Evolutionary conservation across 1,140 invertebrate genomes (phyloP), one percentile per base, ranked within the genome.

Genomic region (Drosophila nigromelanica): DNA sequence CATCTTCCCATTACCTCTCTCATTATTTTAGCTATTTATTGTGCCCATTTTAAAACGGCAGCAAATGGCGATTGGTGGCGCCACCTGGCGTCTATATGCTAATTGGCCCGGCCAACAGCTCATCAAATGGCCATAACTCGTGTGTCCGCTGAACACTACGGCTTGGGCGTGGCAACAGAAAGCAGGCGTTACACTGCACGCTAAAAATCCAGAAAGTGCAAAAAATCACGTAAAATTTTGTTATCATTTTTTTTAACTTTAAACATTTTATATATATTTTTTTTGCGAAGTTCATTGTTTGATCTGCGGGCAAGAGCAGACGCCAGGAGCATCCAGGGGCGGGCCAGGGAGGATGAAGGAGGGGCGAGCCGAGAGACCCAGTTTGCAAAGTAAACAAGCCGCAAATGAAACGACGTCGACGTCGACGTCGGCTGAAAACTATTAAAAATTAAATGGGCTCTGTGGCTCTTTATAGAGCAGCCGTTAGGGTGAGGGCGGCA

Each of bases 301-400:
- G 81, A 78, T 78, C 86, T 86, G 74, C 50, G 72, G 64, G 72
- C 51, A 63, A 56, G 70, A 50, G 14, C 30, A 35, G 15, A 24
- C 52, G 33, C 18, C 6, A n/a, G n/a, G 35, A 6, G 15, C 11
- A 4, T 27, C 3, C 24, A 27, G 14, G n/a, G 51, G 37, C 5
- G 14, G 1, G 33, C 14, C 11, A 15, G 24, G n/a, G n/a, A n/a
- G n/a, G n/a, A n/a, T n/a, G n/a, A n/a, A n/a, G n/a, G n/a, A n/a
- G 12, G 21, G 40, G 21, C 37, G 35, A 47, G 47, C 27, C 30
- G 50, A 47, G 55, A 77, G 82, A 73, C 82, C 82, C 82, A 87
- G 82, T 86, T 86, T 81, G 56, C 64, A 76, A 82, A 87, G 76
- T 87, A 87, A 87, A 86, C 81, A 86, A 82, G 77, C 78, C 75